A percentile compares a stretch with the other conserved stretches of the same genome.
Conservation (phyloP, 2,797 vertebrate species). For the Eulemur albifrons region DNA sequence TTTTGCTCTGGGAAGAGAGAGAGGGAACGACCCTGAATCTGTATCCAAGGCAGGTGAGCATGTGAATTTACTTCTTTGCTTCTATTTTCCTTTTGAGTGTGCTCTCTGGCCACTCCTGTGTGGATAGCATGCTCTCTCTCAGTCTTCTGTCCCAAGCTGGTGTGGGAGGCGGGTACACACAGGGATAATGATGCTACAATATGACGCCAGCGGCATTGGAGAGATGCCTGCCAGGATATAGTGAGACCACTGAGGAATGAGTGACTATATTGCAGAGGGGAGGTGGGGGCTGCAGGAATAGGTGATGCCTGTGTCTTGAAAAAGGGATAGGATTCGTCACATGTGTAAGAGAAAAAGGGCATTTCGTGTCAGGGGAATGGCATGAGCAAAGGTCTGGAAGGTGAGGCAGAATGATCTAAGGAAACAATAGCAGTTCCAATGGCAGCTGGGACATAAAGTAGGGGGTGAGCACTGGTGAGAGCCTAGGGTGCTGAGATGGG, state of each 20-base stretch:
- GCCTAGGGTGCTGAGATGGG: background rate
- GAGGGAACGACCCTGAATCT: background rate
- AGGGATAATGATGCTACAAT: background rate
- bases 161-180: background rate
- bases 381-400: background rate
- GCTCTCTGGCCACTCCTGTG: rapidly evolving
- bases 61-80: background rate
- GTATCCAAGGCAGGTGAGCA: background rate
- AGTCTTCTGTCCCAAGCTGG: background rate
- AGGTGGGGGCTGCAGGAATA: background rate
- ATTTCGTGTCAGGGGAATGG: background rate
- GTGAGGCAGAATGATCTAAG: background rate
- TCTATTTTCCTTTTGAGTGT: background rate
- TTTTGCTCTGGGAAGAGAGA: background rate
- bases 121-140: rapidly evolving
- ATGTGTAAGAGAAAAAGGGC: background rate
- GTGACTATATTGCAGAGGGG: background rate
- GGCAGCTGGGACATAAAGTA: background rate
- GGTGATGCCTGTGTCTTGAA: background rate
- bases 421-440: background rate
- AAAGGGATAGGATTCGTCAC: background rate
- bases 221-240: background rate
- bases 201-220: background rate
- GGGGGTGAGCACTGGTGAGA: background rate
- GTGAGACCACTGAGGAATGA: background rate